Evolutionary conservation across 1,140 invertebrate species (phyloP), one percentile per base, ranked within the genome.

Genomic region (Anastatus disparis): DNA sequence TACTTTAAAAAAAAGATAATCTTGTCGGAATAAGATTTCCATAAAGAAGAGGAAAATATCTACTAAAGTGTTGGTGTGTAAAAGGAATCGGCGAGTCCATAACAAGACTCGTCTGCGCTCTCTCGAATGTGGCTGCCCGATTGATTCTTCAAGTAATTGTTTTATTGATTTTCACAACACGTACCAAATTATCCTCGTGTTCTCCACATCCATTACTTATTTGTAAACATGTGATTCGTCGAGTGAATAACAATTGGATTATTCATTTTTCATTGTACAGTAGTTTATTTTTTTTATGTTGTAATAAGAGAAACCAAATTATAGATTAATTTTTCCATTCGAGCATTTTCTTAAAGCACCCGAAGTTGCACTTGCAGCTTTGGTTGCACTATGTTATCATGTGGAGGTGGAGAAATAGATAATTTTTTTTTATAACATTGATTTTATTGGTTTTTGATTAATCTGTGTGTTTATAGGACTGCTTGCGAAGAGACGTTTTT

Each of bases 61-160:
- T n/a, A n/a, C n/a, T n/a, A n/a, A n/a, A n/a, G n/a, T n/a, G n/a
- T n/a, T n/a, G n/a, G n/a, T n/a, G n/a, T n/a, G n/a, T n/a, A n/a
- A n/a, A n/a, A n/a, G n/a, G n/a, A n/a, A n/a, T n/a, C n/a, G n/a
- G n/a, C n/a, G n/a, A n/a, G n/a, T n/a, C n/a, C n/a, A n/a, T n/a
- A n/a, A n/a, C n/a, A 38, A 15, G 42, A 50, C n/a, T 24, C 29
- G 27, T 27, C 24, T 55, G 52, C 35, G 56, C 55, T 35, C 31
- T 35, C 40, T 67, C 56, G 56, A 52, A 69, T 69, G 66, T 69
- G 66, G 66, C 66, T 69, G 56, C 56, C 56, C 56, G 40, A 70
- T 70, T 70, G 58, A 62, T 62, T 70, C n/a, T n/a, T 55, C 46
- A 17, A 63, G 67, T 70, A 70, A 70, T 64, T 71, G 52, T 52